Conservation (phyloP, 2,113 vertebrate species). For the Riparia riparia region DNA sequence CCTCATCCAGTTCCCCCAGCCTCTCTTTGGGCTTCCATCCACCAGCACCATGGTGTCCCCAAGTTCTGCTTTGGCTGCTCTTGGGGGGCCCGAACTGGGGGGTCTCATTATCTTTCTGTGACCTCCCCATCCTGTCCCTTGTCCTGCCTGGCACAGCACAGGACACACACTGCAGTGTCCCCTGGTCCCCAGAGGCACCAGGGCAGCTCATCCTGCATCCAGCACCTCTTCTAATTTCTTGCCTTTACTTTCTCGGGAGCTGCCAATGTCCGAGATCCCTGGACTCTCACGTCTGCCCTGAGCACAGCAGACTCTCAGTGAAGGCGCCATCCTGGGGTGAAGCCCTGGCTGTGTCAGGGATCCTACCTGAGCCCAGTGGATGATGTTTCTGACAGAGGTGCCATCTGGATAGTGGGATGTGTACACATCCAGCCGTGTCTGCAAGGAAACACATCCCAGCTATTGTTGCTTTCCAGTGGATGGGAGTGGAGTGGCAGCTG, state of each 20-base stretch:
- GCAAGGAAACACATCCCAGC: slow-evolving; percentile 37
- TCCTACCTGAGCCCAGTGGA: slow-evolving; percentile 93
- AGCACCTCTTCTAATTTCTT: background rate
- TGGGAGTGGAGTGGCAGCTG: accelerated
- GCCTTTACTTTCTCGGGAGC: background rate
- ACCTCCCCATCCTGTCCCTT: background rate
- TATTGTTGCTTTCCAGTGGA: accelerated
- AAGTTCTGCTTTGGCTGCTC: background rate
- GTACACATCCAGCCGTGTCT: slow-evolving; percentile 90
- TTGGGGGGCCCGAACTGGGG: background rate
- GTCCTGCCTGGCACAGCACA: background rate
- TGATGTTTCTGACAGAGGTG: slow-evolving; percentile 89
- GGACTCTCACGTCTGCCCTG: accelerated
- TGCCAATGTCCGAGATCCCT: background rate
- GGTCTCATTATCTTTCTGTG: background rate
- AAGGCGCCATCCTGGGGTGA: background rate
- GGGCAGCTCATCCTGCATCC: background rate
- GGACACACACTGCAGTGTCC: accelerated
- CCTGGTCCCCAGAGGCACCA: background rate
- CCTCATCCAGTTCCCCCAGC: background rate
- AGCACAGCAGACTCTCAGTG: background rate
- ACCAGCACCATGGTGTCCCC: accelerated
- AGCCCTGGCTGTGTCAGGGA: background rate
- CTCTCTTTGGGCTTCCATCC: background rate
- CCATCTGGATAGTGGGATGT: slow-evolving; percentile 85